Conservation (phyloP, 2,888 invertebrate species). For the Anoncus sp. region DNA sequence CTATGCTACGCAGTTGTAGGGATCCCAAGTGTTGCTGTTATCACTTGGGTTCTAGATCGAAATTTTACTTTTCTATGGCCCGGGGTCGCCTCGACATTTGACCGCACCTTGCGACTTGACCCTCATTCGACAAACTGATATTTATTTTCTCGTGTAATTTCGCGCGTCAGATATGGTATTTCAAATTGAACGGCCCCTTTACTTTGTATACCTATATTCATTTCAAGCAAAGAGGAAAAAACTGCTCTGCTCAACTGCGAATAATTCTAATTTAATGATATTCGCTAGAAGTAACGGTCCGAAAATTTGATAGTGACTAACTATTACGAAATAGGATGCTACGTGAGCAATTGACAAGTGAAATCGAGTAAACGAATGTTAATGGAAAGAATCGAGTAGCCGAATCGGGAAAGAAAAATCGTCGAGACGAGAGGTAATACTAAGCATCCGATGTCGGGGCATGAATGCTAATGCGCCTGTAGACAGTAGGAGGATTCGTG, state of each 20-base stretch:
- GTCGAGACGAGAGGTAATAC: slow-evolving; percentile 54
- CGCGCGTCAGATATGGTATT: background rate
- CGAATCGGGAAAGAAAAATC: slow-evolving; percentile 53
- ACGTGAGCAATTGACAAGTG: background rate
- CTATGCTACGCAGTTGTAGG: background rate
- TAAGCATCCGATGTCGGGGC: slow-evolving; percentile 78
- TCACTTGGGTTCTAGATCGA: background rate
- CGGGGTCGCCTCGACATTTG: background rate
- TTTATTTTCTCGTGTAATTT: background rate
- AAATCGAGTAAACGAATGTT: slow-evolving; percentile 36
- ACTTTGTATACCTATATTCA: background rate
- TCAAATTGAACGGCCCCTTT: background rate
- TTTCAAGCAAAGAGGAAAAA: background rate
- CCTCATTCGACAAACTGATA: background rate
- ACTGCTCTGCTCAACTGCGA: background rate
- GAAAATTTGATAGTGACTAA: background rate
- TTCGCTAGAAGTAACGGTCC: background rate
- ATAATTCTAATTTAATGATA: background rate
- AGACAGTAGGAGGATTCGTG: slow-evolving; percentile 57
- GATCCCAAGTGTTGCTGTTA: background rate
- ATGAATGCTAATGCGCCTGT: slow-evolving; percentile 80
- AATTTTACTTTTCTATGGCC: slow-evolving; percentile 2
- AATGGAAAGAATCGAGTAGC: slow-evolving; percentile 42
- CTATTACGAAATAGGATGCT: background rate
- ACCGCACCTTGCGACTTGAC: background rate